Conservation (phyloP, 2,888 invertebrate species). For the Axea sp. region DNA sequence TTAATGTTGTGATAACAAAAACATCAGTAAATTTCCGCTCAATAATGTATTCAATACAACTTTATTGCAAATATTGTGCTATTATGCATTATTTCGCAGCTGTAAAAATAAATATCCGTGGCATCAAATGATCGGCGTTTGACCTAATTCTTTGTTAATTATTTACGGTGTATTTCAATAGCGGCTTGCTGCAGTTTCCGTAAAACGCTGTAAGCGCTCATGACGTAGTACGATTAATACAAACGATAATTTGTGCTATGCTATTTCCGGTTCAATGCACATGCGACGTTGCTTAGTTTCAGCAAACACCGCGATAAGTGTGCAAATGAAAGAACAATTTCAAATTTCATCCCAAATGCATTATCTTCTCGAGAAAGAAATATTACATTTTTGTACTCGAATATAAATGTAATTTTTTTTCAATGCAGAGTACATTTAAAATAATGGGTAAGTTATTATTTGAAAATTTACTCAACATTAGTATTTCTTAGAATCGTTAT, state of each 20-base stretch:
- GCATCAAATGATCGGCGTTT: conserved; percentile 24
- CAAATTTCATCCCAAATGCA: conserved; percentile 12
- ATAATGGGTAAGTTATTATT: too few relatives aligned
- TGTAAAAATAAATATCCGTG: conserved; percentile 15
- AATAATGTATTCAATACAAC: neutral
- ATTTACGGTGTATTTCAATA: conserved; percentile 41
- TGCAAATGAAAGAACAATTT: conserved; percentile 4
- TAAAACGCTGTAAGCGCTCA: conserved; percentile 32
- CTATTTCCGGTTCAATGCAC: conserved; percentile 44
- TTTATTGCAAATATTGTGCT: conserved; percentile 1
- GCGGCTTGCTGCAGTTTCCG: conserved; percentile 23
- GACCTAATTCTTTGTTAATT: conserved; percentile 39
- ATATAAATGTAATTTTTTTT: too few relatives aligned
- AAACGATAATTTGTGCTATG: conserved; percentile 42
- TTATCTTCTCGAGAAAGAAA: too few relatives aligned
- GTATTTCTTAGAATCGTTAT: too few relatives aligned
- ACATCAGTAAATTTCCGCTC: neutral
- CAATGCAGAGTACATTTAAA: too few relatives aligned
- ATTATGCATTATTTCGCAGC: conserved; percentile 1
- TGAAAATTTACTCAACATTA: too few relatives aligned
- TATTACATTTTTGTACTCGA: too few relatives aligned
- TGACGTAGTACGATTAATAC: conserved; percentile 41
- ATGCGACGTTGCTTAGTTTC: conserved; percentile 16
- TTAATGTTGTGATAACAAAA: neutral
- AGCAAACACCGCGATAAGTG: conserved; percentile 12